These are phyloP conservation scores for Microdon myrmicae DNA, from an alignment of 2,888 invertebrate species.

Conservation along the genomic window DNA sequence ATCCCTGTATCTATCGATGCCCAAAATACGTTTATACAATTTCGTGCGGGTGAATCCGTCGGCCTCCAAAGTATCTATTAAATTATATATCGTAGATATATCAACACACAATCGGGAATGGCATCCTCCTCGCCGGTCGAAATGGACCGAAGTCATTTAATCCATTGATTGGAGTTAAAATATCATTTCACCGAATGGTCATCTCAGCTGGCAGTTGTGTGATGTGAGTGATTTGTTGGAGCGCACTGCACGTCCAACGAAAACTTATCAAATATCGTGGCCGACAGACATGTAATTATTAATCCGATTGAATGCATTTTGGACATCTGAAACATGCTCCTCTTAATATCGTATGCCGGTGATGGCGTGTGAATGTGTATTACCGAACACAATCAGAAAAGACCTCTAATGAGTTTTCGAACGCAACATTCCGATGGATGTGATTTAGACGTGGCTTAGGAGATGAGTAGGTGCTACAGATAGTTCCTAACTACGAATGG, in stretches of 20 bases:
- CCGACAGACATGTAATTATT: conserved; percentile 12
- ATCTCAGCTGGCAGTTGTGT: conserved; percentile 9
- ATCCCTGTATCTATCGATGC: conserved; percentile 2
- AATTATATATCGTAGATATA: conserved; percentile 35
- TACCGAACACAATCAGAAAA: conserved; percentile 13
- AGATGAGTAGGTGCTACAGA: too few species aligned
- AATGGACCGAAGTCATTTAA: conserved; percentile 40
- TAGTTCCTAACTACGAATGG: too few species aligned
- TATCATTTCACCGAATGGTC: conserved; percentile 17
- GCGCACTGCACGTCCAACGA: conserved; percentile 2
- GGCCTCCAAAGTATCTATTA: conserved; percentile 38
- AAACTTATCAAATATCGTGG: conserved; percentile 6
- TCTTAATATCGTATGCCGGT: conserved; percentile 7
- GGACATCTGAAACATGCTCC: conserved; percentile 17
- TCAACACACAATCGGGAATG: conserved; percentile 19
- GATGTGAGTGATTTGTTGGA: conserved; percentile 33
- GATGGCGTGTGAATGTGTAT: conserved; percentile 37
- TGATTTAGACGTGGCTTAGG: too few species aligned
- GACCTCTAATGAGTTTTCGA: conserved; percentile 16
- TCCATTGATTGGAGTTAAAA: conserved; percentile 48
- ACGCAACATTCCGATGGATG: too few species aligned
- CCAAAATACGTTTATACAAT: conserved; percentile 8
- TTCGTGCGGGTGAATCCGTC: conserved; percentile 42
- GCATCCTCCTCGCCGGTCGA: conserved; percentile 32
- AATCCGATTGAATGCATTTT: conserved; percentile 17